Conservation (phyloP, 2,888 invertebrate genomes). For the Drosophila histrio region DNA sequence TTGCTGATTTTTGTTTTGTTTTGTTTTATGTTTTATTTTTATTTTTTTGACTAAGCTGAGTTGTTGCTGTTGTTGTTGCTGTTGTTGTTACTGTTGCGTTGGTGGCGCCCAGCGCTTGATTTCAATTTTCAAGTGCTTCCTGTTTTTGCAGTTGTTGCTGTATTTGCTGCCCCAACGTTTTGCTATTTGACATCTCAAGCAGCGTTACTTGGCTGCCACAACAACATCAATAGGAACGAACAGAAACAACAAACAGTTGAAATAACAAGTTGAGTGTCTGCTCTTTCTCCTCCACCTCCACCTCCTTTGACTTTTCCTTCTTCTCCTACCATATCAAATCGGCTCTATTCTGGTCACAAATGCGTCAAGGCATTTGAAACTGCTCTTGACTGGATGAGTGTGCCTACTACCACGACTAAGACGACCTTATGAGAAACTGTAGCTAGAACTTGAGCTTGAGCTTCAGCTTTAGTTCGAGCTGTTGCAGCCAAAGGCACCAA, state of each 20-base stretch:
- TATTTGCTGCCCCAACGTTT: constrained; percentile 37
- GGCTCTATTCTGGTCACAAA: constrained; percentile 63
- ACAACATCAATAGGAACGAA: constrained; percentile 20
- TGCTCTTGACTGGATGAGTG: constrained; percentile 67
- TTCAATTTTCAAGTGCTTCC: constrained; percentile 77
- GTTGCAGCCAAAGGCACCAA: constrained; percentile 39
- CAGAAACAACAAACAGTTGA: constrained; percentile 62
- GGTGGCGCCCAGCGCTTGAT: constrained; percentile 72
- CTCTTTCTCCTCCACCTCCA: neutral
- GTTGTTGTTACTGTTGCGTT: constrained; percentile 42
- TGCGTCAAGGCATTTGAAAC: constrained; percentile 49
- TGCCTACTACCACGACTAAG: constrained; percentile 19
- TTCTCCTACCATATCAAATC: constrained; percentile 55
- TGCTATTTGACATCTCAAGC: constrained; percentile 76
- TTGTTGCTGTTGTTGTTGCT: constrained; percentile 34
- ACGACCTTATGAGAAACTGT: constrained; percentile 24
- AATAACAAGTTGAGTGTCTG: constrained; percentile 65
- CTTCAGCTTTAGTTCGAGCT: neutral
- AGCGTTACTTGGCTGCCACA: constrained; percentile 64
- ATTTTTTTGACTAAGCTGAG: constrained; percentile 18
- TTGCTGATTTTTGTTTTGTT: constrained; percentile 24
- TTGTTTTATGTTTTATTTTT: constrained; percentile 42
- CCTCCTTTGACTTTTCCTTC: neutral
- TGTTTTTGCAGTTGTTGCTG: constrained; percentile 54
- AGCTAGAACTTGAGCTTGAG: neutral